Evolutionary conservation across 2,797 vertebrate genomes (phyloP).

Genomic region (Arrhamphus sclerolepis): DNA sequence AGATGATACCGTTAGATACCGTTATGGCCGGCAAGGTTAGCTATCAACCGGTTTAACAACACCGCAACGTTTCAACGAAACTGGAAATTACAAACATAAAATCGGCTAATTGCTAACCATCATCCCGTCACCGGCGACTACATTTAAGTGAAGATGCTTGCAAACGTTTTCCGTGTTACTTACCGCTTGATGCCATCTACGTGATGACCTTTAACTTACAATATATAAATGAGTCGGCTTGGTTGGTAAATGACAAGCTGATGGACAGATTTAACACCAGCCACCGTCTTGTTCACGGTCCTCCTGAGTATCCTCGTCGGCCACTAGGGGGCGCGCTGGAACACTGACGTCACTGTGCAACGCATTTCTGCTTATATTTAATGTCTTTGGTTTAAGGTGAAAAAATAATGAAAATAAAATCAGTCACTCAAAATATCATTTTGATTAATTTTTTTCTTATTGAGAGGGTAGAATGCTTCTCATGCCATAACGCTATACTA

Average conservation of each 20-base stretch:
- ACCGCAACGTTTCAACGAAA: too few species aligned
- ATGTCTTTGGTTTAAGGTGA: too few species aligned
- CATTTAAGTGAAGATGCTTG: neutral
- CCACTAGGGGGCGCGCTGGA: constrained; percentile 7
- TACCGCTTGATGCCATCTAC: constrained; percentile 59
- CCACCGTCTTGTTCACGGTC: neutral
- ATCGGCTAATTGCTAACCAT: constrained; percentile 3
- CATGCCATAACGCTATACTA: too few species aligned
- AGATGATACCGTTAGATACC: neutral
- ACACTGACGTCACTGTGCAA: too few species aligned
- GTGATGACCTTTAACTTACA: too few species aligned
- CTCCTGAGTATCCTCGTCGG: neutral
- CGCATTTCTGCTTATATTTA: too few species aligned
- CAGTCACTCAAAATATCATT: too few species aligned
- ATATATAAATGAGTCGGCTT: neutral
- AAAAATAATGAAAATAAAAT: too few species aligned
- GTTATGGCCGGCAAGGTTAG: neutral
- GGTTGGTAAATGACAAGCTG: constrained; percentile 1
- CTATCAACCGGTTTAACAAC: too few species aligned
- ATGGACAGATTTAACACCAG: neutral
- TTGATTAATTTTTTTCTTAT: too few species aligned
- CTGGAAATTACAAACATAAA: neutral
- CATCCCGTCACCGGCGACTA: too few species aligned
- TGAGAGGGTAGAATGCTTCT: too few species aligned
- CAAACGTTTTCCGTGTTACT: constrained; percentile 19